Evolutionary conservation across 2,888 invertebrate species (phyloP).

Genomic region (Junonia oenone): DNA sequence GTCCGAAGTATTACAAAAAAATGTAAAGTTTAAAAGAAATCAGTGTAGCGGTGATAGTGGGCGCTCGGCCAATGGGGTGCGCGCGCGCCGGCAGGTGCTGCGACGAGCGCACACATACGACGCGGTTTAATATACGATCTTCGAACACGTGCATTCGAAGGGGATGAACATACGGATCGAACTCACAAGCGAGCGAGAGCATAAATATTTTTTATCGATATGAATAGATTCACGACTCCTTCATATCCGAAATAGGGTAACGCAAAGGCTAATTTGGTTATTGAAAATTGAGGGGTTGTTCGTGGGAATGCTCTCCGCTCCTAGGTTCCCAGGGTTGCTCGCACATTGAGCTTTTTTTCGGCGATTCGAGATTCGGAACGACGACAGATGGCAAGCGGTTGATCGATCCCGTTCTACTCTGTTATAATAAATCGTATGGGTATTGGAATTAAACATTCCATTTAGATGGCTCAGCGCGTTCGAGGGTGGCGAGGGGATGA

Average conservation of each 20-base stretch:
- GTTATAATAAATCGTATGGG: slow-evolving; percentile 76
- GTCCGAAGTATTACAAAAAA: slow-evolving; percentile 73
- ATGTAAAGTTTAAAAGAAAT: slow-evolving; percentile 71
- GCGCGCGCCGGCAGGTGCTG: slow-evolving; percentile 72
- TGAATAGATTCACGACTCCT: slow-evolving; percentile 79
- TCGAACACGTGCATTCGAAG: slow-evolving; percentile 79
- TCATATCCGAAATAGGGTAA: slow-evolving; percentile 80
- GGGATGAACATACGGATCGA: slow-evolving; percentile 60
- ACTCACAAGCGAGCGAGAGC: slow-evolving; percentile 48
- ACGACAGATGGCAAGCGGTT: slow-evolving; percentile 78
- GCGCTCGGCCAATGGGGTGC: slow-evolving; percentile 67
- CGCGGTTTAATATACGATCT: slow-evolving; percentile 66
- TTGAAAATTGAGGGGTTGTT: slow-evolving; percentile 80
- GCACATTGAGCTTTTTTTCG: slow-evolving; percentile 77
- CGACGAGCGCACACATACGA: slow-evolving; percentile 58
- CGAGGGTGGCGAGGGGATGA: slow-evolving; percentile 60
- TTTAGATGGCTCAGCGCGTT: slow-evolving; percentile 73
- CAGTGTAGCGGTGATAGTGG: slow-evolving; percentile 76
- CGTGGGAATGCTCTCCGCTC: slow-evolving; percentile 83
- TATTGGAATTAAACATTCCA: slow-evolving; percentile 77
- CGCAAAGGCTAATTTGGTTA: slow-evolving; percentile 81
- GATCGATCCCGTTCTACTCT: slow-evolving; percentile 70
- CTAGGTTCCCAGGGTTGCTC: slow-evolving; percentile 83
- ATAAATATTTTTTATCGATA: slow-evolving; percentile 67
- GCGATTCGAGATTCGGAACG: slow-evolving; percentile 72